Conservation (phyloP, 2,888 invertebrate genomes). For the Tachystola acroxantha region DNA sequence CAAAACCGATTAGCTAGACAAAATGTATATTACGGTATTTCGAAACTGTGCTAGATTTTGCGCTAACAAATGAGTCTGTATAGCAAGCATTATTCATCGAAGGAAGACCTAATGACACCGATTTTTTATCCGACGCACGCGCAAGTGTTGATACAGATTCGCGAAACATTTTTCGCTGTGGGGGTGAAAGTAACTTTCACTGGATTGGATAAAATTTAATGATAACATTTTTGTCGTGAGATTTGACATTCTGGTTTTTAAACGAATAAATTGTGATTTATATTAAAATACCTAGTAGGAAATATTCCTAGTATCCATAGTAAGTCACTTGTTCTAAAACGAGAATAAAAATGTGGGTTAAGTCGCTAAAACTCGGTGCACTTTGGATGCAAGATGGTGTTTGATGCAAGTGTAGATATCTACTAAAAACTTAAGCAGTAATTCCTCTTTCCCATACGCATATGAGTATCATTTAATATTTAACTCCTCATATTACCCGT, state of each 20-base stretch:
- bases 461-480: too few species aligned
- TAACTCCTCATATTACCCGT: too few species aligned
- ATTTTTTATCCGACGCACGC: slow-evolving; percentile 46
- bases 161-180: slow-evolving; percentile 42
- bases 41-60: slow-evolving; percentile 21
- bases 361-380: too few species aligned
- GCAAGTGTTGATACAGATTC: slow-evolving; percentile 59
- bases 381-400: too few species aligned
- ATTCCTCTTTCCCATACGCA: too few species aligned
- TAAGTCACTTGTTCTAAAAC: too few species aligned
- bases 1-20: slow-evolving; percentile 17
- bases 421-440: too few species aligned
- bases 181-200: slow-evolving; percentile 70
- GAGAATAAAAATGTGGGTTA: too few species aligned
- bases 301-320: too few species aligned
- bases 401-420: too few species aligned
- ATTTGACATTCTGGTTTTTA: slow-evolving; percentile 2
- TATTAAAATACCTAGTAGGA: too few species aligned
- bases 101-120: slow-evolving; percentile 59
- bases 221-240: slow-evolving; percentile 4
- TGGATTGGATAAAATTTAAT: slow-evolving; percentile 33
- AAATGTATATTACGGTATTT: slow-evolving; percentile 18
- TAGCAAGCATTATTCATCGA: slow-evolving; percentile 39
- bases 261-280: background rate
- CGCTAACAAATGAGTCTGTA: slow-evolving; percentile 31